Percentiles rank a stretch among this genome's conserved stretches.
Conservation (phyloP, 2,113 vertebrate genomes). For the Gasterosteus nipponicus region DNA sequence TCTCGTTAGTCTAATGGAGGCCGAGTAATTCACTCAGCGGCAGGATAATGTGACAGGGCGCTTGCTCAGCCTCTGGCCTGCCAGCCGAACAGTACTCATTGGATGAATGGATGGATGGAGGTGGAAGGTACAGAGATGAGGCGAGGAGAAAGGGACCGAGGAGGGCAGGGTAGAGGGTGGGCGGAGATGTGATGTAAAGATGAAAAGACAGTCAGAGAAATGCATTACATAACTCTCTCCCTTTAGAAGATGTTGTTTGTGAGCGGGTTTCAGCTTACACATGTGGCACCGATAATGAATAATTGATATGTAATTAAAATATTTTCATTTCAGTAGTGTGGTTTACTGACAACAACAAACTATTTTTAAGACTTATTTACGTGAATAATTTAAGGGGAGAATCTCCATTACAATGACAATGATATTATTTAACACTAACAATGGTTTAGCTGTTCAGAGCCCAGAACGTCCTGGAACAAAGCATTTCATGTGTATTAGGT, state of each 20-base stretch:
- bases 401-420: not conserved
- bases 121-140: conserved; percentile 18
- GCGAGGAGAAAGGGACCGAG: conserved; percentile 3
- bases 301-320: not conserved
- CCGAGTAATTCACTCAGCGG: conserved; percentile 80
- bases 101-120: conserved; percentile 41
- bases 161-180: conserved; percentile 8
- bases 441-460: not conserved
- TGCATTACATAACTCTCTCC: conserved; percentile 57
- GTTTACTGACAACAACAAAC: not conserved
- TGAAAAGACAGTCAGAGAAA: conserved; percentile 57
- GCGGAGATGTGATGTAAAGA: conserved; percentile 40
- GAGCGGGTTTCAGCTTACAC: not conserved
- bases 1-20: conserved; percentile 82
- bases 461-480: not conserved
- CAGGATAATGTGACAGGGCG: conserved; percentile 75
- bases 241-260: not conserved
- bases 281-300: not conserved
- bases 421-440: not conserved
- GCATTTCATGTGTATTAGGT: not conserved
- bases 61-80: conserved; percentile 80
- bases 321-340: no score
- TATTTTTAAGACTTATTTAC: not conserved
- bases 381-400: not conserved
- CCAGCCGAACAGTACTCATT: conserved; percentile 33